Evolutionary conservation across 2,113 vertebrate genomes (phyloP), one percentile per base, ranked within the genome.

Genomic region (Elephas maximus): DNA sequence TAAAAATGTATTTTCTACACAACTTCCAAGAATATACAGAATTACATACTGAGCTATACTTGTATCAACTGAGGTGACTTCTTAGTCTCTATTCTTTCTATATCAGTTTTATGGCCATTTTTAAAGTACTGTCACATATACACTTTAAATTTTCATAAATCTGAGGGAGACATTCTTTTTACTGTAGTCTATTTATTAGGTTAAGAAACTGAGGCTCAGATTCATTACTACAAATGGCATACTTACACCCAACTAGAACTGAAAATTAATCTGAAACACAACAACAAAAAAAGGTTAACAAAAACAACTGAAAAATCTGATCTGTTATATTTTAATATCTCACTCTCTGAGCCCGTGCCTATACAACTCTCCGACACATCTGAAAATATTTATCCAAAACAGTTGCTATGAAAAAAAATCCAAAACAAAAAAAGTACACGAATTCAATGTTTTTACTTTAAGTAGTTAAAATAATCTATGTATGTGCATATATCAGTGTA

Each of bases 231-330:
- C 11, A 24, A 88, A 41, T 41, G 4, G n/a, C 10, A 33, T 33
- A 73, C 6, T 21, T 28, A 21, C 0, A 67, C 14, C 48, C 69
- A 80, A 71, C 8, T 5, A 83, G 18, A 67, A 20, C 2, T 65
- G 11, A 96, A 94, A 91, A 65, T 69, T 91, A 92, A 76, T 84
- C 45, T 60, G 37, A 94, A 95, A 76, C 37, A 79, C 28, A 84
- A 62, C 17, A 20, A 71, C 53, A 87, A 94, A 95, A 90, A 91
- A 96, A 57, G 6, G 11, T 53, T 83, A 51, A 82, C 30, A 65
- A 80, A 81, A 33, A 84, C 48, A 62, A 62, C 0, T 82, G 51
- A 78, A 48, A 83, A 85, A 80, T 77, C 20, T 65, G 63, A 33
- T 62, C 6, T 17, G 20, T 74, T 30, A 7, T 3, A 90, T 93